Conservation (phyloP, 2,888 invertebrate species). For the Pecten maximus region DNA sequence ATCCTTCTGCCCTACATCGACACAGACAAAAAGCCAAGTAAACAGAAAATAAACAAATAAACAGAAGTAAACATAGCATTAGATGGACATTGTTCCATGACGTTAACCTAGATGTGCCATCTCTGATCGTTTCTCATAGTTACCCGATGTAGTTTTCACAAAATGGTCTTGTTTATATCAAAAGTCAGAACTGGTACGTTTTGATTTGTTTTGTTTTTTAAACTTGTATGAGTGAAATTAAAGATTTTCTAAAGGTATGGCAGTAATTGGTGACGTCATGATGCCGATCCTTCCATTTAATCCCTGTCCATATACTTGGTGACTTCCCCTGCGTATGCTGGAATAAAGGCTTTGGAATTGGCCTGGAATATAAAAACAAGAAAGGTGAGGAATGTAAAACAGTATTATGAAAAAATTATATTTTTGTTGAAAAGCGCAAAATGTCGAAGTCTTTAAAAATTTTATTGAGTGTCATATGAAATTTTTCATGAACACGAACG, state of each 20-base stretch:
- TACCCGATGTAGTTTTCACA: not conserved
- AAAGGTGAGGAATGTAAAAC: too few species aligned
- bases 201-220: not conserved
- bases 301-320: conserved; percentile 65
- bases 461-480: too few species aligned
- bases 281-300: conserved; percentile 50
- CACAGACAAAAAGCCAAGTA: conserved; percentile 29
- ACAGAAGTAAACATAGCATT: not conserved
- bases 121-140: not conserved
- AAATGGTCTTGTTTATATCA: not conserved
- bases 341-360: conserved; percentile 72
- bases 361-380: conserved; percentile 69
- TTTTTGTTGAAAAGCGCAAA: too few species aligned
- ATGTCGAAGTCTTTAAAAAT: too few species aligned
- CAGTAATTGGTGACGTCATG: conserved; percentile 8
- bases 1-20: conserved; percentile 20
- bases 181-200: not conserved
- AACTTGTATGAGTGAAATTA: not conserved
- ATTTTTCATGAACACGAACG: too few species aligned
- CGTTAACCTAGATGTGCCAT: not conserved
- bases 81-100: not conserved
- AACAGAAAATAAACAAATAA: conserved; percentile 27
- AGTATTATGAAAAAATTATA: too few species aligned
- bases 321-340: conserved; percentile 67
- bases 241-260: not conserved